Percentiles rank a stretch among this genome's conserved stretches.
Evolutionary conservation across 1,140 invertebrate species (phyloP).

Genomic region (Onthophagus taurus): DNA sequence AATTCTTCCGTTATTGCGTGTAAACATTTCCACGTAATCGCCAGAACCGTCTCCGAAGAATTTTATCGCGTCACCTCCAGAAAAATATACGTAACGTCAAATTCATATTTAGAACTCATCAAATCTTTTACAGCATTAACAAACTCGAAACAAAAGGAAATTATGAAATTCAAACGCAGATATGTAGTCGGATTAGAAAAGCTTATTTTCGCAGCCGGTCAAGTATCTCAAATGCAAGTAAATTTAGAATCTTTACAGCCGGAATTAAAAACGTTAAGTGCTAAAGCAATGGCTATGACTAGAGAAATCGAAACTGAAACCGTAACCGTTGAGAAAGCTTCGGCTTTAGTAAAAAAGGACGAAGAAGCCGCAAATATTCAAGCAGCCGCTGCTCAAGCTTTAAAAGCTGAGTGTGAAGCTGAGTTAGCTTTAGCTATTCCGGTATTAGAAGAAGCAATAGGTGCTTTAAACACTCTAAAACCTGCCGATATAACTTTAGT

Average conservation of each 20-base stretch:
- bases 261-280: conserved; percentile 72
- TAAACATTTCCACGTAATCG: conserved; percentile 79
- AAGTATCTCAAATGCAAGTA: conserved; percentile 66
- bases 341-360: conserved; percentile 74
- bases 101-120: conserved; percentile 82
- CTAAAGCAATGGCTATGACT: conserved; percentile 76
- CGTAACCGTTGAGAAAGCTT: conserved; percentile 72
- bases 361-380: conserved; percentile 85
- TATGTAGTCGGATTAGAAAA: conserved; percentile 82
- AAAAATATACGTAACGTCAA: conserved; percentile 82
- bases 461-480: conserved; percentile 86
- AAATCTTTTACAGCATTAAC: conserved; percentile 70
- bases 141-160: conserved; percentile 66
- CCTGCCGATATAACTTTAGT: conserved; percentile 89
- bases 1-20: conserved; percentile 63
- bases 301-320: conserved; percentile 80
- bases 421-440: conserved; percentile 85
- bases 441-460: conserved; percentile 69
- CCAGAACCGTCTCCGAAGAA: conserved; percentile 48
- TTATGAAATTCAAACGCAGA: conserved; percentile 59
- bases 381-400: conserved; percentile 67
- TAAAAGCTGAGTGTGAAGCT: conserved; percentile 86
- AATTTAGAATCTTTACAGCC: conserved; percentile 75
- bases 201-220: conserved; percentile 69
- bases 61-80: conserved; percentile 59